Conservation (phyloP, 2,888 invertebrate genomes). For the Dolomedes plantarius region DNA sequence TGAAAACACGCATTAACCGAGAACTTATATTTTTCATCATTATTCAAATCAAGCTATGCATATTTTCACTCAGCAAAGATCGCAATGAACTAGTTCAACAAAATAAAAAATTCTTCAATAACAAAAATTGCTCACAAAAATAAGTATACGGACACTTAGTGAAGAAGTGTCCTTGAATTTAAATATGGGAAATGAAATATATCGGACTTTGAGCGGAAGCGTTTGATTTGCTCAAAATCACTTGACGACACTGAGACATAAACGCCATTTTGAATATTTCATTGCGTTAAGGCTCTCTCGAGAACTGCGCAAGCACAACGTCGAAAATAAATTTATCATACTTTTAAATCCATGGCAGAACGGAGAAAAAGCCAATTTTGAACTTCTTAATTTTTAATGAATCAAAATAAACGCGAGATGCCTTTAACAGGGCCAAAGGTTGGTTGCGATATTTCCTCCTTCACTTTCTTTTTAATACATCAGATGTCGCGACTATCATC, state of each 20-base stretch:
- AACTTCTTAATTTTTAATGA: slow-evolving; percentile 69
- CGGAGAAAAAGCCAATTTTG: slow-evolving; percentile 71
- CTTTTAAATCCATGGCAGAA: slow-evolving; percentile 65
- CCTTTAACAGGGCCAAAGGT: slow-evolving; percentile 60
- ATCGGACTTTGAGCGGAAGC: slow-evolving; percentile 38
- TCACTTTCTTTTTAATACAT: slow-evolving; percentile 56
- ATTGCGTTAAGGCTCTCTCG: slow-evolving; percentile 43
- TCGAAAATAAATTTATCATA: slow-evolving; percentile 71
- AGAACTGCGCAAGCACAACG: slow-evolving; percentile 38
- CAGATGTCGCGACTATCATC: slow-evolving; percentile 46
- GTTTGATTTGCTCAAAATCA: slow-evolving; percentile 50
- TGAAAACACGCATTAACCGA: too few relatives aligned
- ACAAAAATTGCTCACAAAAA: too few relatives aligned
- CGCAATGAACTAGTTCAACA: too few relatives aligned
- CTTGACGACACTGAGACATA: slow-evolving; percentile 47
- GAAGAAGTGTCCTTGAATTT: slow-evolving; percentile 31
- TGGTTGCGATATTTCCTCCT: slow-evolving; percentile 36
- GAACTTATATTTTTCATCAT: too few relatives aligned
- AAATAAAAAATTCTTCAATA: too few relatives aligned
- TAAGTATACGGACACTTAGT: too few relatives aligned
- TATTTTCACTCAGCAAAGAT: too few relatives aligned
- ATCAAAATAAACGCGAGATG: slow-evolving; percentile 67
- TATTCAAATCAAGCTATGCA: too few relatives aligned
- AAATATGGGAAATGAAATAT: slow-evolving; percentile 33
- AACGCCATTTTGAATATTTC: slow-evolving; percentile 69